These are phyloP conservation scores for Hybognathus amarus DNA, from an alignment of 2,797 vertebrate species.

Conservation along the genomic window DNA sequence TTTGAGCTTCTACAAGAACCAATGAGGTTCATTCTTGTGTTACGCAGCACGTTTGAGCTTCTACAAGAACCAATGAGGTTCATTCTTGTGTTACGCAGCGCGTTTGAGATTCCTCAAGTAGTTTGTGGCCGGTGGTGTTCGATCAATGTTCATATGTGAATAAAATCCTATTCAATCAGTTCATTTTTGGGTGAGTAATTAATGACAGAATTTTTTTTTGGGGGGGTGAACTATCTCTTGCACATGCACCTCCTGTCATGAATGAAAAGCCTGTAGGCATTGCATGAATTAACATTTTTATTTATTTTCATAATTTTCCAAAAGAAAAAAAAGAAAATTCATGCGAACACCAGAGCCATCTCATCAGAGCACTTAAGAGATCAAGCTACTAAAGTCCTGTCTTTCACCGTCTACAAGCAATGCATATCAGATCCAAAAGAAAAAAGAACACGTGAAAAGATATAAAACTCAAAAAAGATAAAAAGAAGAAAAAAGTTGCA, in stretches of 20 bases:
- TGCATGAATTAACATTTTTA: conserved; percentile 69
- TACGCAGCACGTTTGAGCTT: no score
- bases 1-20: no score
- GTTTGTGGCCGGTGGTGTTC: no score
- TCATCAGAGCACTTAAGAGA: conserved; percentile 59
- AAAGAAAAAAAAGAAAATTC: conserved; percentile 60
- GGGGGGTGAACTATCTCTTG: no score
- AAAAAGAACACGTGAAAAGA: conserved; percentile 55
- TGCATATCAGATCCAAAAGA: conserved; percentile 64
- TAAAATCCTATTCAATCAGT: no score
- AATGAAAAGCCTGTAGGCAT: conserved; percentile 49
- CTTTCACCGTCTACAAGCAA: conserved; percentile 63
- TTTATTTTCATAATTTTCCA: conserved; percentile 74
- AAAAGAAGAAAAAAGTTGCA: conserved; percentile 58
- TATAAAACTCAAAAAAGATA: conserved; percentile 60
- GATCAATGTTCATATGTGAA: no score
- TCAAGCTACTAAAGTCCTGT: conserved; percentile 54
- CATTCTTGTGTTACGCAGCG: no score
- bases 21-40: no score
- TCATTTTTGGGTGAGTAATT: no score
- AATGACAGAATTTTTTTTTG: no score
- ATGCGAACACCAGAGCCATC: conserved; percentile 71
- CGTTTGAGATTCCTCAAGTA: no score
- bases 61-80: no score
- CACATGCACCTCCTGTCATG: background rate